A percentile compares a stretch with the other conserved stretches of the same genome.
phyloP scores from a whole-genome alignment of 2,888 invertebrate genomes.

The Periphyllus acericola region DNA sequence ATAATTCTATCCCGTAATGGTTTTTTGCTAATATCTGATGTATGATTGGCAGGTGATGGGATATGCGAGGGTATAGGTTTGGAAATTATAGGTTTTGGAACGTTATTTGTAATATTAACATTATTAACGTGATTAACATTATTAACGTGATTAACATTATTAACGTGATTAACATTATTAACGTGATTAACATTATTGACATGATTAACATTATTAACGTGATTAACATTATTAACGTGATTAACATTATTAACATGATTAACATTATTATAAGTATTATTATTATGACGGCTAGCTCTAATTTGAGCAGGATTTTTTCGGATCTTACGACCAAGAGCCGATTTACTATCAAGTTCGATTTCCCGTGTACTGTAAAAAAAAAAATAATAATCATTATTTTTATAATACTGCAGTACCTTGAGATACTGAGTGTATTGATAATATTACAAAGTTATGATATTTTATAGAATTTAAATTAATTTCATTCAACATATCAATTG shows the following conservation, averaged over 20 bases:
- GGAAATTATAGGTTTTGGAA: slow-evolving; percentile 61
- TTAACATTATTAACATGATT: slow-evolving; percentile 4
- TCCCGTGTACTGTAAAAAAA: slow-evolving; percentile 82
- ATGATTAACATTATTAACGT: slow-evolving; percentile 7
- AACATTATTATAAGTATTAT: slow-evolving; percentile 55
- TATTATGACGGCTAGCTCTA: slow-evolving; percentile 59
- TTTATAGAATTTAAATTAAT: no score
- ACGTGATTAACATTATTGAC: background rate
- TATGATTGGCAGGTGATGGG: slow-evolving; percentile 51
- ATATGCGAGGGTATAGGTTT: slow-evolving; percentile 58
- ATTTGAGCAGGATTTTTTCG: slow-evolving; percentile 58
- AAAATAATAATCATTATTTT: slow-evolving; percentile 52
- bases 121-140: background rate
- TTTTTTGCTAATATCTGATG: slow-evolving; percentile 61
- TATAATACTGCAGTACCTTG: background rate
- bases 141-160: slow-evolving; percentile 29
- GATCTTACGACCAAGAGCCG: slow-evolving; percentile 79
- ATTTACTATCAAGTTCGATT: slow-evolving; percentile 86
- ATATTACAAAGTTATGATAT: no score
- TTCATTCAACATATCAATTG: no score
- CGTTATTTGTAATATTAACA: slow-evolving; percentile 56
- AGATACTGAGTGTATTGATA: no score
- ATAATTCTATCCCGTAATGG: slow-evolving; percentile 75
- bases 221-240: slow-evolving; percentile 13
- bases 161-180: background rate